Conservation (phyloP, 2,888 invertebrate genomes). For the Hyalella azteca region DNA sequence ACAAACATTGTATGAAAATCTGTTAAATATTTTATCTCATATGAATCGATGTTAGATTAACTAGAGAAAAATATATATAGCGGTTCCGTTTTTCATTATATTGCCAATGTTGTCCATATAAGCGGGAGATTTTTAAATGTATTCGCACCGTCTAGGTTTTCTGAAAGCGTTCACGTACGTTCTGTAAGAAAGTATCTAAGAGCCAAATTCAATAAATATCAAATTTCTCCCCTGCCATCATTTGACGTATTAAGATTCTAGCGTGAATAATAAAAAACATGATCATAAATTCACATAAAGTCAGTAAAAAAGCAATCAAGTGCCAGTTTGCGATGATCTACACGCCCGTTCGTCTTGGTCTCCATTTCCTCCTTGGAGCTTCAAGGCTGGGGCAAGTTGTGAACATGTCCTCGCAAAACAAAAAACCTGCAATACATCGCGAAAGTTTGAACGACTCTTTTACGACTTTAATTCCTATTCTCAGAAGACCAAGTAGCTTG, state of each 20-base stretch:
- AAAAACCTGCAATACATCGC: constrained; percentile 15
- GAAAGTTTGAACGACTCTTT: neutral
- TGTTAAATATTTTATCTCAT: no score
- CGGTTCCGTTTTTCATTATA: no score
- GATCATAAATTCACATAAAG: constrained; percentile 22
- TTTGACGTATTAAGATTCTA: neutral
- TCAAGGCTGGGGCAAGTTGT: constrained; percentile 4
- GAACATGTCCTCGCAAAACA: neutral
- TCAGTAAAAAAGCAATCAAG: constrained; percentile 28
- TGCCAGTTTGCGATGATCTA: constrained; percentile 32
- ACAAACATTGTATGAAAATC: no score
- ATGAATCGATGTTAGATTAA: no score
- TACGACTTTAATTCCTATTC: no score
- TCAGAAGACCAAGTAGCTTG: no score
- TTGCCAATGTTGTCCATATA: no score
- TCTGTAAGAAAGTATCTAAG: no score
- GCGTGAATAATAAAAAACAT: neutral
- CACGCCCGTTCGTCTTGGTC: constrained; percentile 25
- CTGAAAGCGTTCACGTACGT: no score
- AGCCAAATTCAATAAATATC: constrained; percentile 1
- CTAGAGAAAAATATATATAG: no score
- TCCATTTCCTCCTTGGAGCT: constrained; percentile 22
- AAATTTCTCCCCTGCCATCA: neutral
- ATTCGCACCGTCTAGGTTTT: neutral
- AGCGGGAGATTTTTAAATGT: no score